Evolutionary conservation across 2,888 invertebrate species (phyloP).

Genomic region (Rhagium mordax): DNA sequence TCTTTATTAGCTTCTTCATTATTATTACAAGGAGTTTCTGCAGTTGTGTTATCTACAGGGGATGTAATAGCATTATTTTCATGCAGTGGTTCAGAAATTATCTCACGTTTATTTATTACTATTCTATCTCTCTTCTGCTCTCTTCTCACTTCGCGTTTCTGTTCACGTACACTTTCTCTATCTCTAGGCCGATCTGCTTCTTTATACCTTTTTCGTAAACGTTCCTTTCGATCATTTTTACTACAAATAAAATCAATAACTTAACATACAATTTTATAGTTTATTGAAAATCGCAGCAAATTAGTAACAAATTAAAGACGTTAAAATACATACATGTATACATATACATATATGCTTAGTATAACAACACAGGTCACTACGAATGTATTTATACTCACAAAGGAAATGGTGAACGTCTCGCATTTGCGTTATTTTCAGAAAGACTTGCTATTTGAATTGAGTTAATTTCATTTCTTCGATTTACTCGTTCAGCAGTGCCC

Average conservation of each 20-base stretch:
- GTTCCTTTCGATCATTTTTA: slow-evolving; percentile 64
- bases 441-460: slow-evolving; percentile 58
- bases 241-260: slow-evolving; percentile 33
- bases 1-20: slow-evolving; percentile 62
- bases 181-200: slow-evolving; percentile 63
- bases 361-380: too few species aligned
- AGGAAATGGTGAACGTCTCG: slow-evolving; percentile 60
- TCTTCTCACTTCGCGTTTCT: slow-evolving; percentile 62
- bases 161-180: slow-evolving; percentile 64
- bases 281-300: background rate
- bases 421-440: slow-evolving; percentile 54
- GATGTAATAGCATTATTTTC: slow-evolving; percentile 55
- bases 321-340: too few species aligned
- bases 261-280: background rate
- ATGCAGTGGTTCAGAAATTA: slow-evolving; percentile 60
- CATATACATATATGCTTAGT: too few species aligned
- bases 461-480: slow-evolving; percentile 65
- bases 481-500: slow-evolving; percentile 63
- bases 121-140: slow-evolving; percentile 62
- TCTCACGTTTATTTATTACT: slow-evolving; percentile 61
- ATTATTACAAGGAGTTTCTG: slow-evolving; percentile 61
- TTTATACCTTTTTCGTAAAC: slow-evolving; percentile 66
- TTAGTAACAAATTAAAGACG: too few species aligned
- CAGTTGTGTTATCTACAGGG: slow-evolving; percentile 55
- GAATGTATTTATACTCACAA: slow-evolving; percentile 57